Percentiles rank a stretch among this genome's conserved stretches.
These are phyloP conservation scores for Actenoides hombroni DNA, from an alignment of 2,113 vertebrate genomes.

Conservation along the genomic window DNA sequence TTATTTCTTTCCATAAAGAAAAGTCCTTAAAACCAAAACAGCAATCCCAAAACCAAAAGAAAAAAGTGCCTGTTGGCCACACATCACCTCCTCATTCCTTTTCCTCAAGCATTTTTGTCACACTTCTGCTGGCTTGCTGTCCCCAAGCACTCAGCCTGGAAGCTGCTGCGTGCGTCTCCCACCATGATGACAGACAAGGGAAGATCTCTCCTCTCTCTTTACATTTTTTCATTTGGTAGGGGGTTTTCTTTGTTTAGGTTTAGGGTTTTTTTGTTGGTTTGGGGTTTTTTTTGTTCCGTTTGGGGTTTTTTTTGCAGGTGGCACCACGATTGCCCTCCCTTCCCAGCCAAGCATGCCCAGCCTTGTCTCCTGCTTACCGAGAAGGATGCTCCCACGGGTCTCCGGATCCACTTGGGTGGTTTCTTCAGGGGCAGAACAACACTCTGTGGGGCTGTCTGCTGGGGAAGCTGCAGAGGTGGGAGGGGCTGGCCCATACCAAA, in stretches of 20 bases:
- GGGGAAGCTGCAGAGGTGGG: constrained; percentile 89
- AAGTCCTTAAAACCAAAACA: not conserved
- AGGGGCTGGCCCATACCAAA: constrained; percentile 91
- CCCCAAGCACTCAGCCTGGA: rapidly evolving
- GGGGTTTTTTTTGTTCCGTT: too few relatives aligned
- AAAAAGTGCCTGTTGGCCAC: not conserved
- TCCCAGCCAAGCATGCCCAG: not conserved
- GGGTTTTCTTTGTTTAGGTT: too few relatives aligned
- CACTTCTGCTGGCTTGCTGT: not conserved
- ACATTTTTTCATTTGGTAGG: too few relatives aligned
- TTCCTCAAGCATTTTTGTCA: not conserved
- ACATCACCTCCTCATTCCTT: rapidly evolving
- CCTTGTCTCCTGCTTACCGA: constrained; percentile 77
- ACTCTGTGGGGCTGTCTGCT: constrained; percentile 69
- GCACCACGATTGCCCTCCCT: not conserved
- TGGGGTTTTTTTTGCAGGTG: not conserved
- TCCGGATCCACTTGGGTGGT: constrained; percentile 92
- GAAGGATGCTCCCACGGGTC: constrained; percentile 91
- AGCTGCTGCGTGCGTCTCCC: rapidly evolving
- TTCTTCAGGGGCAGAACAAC: constrained; percentile 87
- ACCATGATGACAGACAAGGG: rapidly evolving
- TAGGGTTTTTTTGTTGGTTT: not conserved
- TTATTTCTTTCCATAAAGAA: not conserved
- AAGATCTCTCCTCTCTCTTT: not conserved
- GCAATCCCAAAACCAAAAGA: not conserved